Evolutionary conservation across 2,797 vertebrate genomes (phyloP).

Genomic region (Hozukius guyotensis): DNA sequence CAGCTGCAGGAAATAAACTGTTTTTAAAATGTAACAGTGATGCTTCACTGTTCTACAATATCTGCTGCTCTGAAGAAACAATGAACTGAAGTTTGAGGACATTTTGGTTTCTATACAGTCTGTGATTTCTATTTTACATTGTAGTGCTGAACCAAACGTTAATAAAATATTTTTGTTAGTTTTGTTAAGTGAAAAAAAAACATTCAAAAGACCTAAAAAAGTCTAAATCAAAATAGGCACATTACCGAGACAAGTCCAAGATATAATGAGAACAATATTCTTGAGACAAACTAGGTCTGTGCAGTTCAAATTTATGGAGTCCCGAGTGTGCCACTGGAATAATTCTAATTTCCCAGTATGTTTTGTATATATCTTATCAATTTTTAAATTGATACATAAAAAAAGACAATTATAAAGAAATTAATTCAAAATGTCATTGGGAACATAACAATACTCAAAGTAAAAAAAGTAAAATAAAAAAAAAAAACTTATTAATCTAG

Average conservation of each 20-base stretch:
- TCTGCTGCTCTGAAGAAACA: background rate
- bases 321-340: background rate
- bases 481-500: background rate
- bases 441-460: background rate
- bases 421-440: background rate
- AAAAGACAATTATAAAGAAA: background rate
- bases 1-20: background rate
- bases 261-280: background rate
- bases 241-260: background rate
- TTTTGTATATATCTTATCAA: background rate
- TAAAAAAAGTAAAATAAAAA: background rate
- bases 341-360: background rate
- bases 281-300: background rate
- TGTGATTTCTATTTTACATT: background rate
- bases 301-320: background rate
- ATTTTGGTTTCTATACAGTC: background rate
- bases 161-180: background rate
- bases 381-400: background rate
- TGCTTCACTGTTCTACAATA: background rate
- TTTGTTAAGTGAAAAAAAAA: background rate
- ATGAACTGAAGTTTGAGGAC: background rate
- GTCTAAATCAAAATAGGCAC: constrained; percentile 23
- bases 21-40: background rate
- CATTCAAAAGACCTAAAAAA: constrained; percentile 1
- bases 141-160: background rate